phyloP scores from a whole-genome alignment of 2,113 vertebrate genomes.

The Myiozetetes cayanensis region DNA sequence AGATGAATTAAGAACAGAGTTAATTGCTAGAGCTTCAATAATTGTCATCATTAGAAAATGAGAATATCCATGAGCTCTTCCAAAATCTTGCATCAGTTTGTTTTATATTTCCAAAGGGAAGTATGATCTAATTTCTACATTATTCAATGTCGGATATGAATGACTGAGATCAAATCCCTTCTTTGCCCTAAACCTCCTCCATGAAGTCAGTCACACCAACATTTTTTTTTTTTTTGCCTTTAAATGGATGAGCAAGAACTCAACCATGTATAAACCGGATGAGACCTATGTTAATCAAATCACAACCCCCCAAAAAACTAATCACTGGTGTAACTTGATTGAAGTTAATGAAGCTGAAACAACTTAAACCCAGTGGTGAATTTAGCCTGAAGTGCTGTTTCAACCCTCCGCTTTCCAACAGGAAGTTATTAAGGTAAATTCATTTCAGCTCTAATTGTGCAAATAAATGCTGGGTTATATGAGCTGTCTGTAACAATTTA shows the following conservation, averaged over 20 bases:
- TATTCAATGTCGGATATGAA: neutral
- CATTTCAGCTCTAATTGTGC: neutral
- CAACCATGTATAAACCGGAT: neutral
- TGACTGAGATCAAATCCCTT: neutral
- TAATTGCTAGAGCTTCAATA: neutral
- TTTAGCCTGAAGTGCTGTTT: neutral
- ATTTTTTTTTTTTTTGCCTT: neutral
- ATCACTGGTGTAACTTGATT: neutral
- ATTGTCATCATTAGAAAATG: neutral
- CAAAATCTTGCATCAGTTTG: neutral
- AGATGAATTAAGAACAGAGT: neutral
- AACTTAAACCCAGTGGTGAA: neutral
- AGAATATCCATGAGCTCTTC: neutral
- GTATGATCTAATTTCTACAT: neutral
- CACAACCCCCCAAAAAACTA: neutral
- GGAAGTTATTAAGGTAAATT: neutral
- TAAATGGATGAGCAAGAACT: neutral
- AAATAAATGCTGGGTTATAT: neutral
- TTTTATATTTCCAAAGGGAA: neutral
- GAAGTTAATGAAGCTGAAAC: neutral
- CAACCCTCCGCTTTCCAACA: neutral
- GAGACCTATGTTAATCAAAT: neutral
- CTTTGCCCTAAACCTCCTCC: neutral
- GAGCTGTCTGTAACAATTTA: neutral
- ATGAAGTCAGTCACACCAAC: neutral